These are phyloP conservation scores for Bambusicola thoracicus DNA, from an alignment of 2,113 vertebrate species.

Conservation along the genomic window DNA sequence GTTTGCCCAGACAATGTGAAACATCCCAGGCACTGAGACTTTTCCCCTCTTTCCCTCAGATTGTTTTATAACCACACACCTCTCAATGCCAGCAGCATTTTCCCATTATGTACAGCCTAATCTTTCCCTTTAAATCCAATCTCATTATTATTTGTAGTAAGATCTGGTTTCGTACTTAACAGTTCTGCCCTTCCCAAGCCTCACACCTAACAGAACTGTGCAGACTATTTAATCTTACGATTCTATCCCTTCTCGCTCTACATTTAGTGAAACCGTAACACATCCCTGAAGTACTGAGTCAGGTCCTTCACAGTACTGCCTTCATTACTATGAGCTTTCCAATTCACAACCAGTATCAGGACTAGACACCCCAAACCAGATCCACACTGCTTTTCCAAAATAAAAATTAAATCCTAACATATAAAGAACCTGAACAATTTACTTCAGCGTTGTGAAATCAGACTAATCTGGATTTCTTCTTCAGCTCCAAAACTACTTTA, in stretches of 20 bases:
- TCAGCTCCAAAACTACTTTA: neutral
- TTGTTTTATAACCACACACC: neutral
- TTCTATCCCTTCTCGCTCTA: neutral
- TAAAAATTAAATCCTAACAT: neutral
- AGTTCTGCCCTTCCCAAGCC: neutral
- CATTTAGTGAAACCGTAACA: neutral
- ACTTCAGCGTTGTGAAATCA: neutral
- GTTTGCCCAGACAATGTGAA: conserved; percentile 5
- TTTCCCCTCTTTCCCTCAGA: neutral
- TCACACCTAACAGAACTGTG: neutral
- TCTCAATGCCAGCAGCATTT: neutral
- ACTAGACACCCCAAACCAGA: neutral
- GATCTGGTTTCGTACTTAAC: neutral
- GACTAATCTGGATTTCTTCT: neutral
- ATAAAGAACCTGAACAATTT: neutral
- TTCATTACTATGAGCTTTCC: neutral
- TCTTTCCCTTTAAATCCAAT: neutral
- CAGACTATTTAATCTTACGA: neutral
- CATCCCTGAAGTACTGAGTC: neutral
- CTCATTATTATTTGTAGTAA: neutral
- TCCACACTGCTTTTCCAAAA: neutral
- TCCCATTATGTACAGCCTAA: neutral
- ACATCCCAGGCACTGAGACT: conserved; percentile 14
- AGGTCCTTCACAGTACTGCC: neutral
- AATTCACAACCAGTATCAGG: neutral